Base-by-base conservation (phyloP, 2,113 vertebrate genomes). In the Mixornis gularis region DNA sequence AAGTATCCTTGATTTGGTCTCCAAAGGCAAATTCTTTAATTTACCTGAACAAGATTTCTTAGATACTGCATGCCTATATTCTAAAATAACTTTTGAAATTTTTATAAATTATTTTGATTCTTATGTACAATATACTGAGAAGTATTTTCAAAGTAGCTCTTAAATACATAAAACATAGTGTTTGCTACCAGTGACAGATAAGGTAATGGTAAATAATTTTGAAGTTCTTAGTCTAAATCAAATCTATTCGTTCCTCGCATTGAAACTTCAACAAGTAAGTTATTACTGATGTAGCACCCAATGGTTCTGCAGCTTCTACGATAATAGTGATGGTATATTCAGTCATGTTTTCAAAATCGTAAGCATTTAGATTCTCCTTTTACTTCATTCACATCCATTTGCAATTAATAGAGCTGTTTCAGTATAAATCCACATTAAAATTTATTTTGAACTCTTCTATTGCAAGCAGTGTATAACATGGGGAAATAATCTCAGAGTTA, bases 11-110 rank as follows among this genome's bases (percentile, higher is more conserved):
- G 46, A 94, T 94, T 85, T 92, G 66, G 41, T 52, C 43, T 66
- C 71, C 55, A 53, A 93, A 95, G 84, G 66, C 5, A 93, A 80
- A 85, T 68, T 86, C 34, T 83, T 93, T 89, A 80, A 80, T 90
- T 91, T 92, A 40, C 25, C 41, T 92, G 76, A 92, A 76, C 34
- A 86, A 91, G 40, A 65, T 88, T 79, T 87, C 63, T 85, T 78
- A 55, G 36, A 43, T 89, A 72, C 21, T 58, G 9, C n/a, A 51
- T 49, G 13, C 18, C 1, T 80, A 14, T 73, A 55, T 63, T 78
- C 44, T 80, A 66, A 92, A 90, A 73, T 52, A 86, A 43, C 36
- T 78, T 82, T 8, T 86, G 18, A 92, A 80, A 48, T 85, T 77
- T 85, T 79, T 62, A 27, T 53, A 88, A 81, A 81, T 93, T 73